phyloP scores from a whole-genome alignment of 2,888 invertebrate genomes.

The Ommatoiulus sabulosus region DNA sequence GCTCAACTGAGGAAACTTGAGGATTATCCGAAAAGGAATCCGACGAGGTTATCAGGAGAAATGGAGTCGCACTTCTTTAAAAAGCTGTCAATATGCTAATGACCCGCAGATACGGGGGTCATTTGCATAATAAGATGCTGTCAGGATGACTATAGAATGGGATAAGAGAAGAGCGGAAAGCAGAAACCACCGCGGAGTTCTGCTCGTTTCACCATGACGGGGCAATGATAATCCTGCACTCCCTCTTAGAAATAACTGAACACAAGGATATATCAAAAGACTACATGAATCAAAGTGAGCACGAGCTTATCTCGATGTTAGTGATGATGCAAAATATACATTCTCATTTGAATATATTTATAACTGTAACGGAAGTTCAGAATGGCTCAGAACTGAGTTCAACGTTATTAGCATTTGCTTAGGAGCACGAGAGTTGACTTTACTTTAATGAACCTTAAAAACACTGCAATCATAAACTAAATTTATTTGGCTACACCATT shows the following conservation, averaged over 20 bases:
- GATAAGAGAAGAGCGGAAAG: background rate
- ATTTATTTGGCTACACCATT: no score
- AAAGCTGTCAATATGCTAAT: slow-evolving; percentile 28
- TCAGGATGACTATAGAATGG: background rate
- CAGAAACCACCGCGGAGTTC: background rate
- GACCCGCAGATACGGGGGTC: background rate
- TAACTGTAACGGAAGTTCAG: no score
- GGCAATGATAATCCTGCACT: background rate
- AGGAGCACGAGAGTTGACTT: background rate
- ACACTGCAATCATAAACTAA: no score
- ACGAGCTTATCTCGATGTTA: background rate
- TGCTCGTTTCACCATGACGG: background rate
- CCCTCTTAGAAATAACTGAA: background rate
- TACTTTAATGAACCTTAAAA: background rate
- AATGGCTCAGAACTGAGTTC: no score
- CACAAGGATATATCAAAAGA: background rate
- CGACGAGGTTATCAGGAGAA: background rate
- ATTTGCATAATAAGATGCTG: slow-evolving; percentile 28
- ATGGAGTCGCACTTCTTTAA: slow-evolving; percentile 10
- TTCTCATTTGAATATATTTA: no score
- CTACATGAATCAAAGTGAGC: background rate
- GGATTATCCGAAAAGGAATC: slow-evolving; percentile 28
- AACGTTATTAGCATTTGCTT: background rate
- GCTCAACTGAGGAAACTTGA: background rate
- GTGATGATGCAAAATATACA: no score